A percentile compares a stretch with the other conserved stretches of the same genome.
These are phyloP conservation scores for Phrynosoma blainvillii DNA, from an alignment of 2,113 vertebrate species.

Conservation along the genomic window DNA sequence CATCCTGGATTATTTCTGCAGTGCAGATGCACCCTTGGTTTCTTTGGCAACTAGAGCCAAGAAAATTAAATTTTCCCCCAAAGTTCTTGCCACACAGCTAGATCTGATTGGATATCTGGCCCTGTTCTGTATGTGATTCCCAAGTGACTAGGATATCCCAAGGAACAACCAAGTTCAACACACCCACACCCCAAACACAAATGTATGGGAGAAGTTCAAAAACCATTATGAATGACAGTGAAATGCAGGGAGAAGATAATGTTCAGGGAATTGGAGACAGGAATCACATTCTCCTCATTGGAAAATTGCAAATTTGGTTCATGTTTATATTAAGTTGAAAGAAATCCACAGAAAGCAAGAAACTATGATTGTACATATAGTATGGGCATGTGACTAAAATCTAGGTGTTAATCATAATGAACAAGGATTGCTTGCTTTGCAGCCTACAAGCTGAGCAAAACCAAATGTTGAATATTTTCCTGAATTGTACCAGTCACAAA, in stretches of 20 bases:
- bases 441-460: neutral
- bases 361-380: too few relatives aligned
- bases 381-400: neutral
- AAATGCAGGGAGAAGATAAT: neutral
- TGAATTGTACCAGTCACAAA: neutral
- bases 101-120: too few relatives aligned
- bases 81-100: too few relatives aligned
- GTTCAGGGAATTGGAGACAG: neutral
- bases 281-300: neutral
- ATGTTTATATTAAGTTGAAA: neutral
- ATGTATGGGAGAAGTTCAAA: neutral
- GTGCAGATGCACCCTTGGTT: too few relatives aligned
- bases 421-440: neutral
- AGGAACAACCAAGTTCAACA: too few relatives aligned
- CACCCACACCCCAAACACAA: too few relatives aligned
- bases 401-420: neutral
- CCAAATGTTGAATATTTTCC: neutral
- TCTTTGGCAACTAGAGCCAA: too few relatives aligned
- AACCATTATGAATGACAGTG: neutral
- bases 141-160: too few relatives aligned
- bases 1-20: too few relatives aligned
- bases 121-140: too few relatives aligned
- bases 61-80: too few relatives aligned
- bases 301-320: neutral
- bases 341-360: neutral